phyloP scores from a whole-genome alignment of 2,113 vertebrate genomes.

The Nymphicus hollandicus region DNA sequence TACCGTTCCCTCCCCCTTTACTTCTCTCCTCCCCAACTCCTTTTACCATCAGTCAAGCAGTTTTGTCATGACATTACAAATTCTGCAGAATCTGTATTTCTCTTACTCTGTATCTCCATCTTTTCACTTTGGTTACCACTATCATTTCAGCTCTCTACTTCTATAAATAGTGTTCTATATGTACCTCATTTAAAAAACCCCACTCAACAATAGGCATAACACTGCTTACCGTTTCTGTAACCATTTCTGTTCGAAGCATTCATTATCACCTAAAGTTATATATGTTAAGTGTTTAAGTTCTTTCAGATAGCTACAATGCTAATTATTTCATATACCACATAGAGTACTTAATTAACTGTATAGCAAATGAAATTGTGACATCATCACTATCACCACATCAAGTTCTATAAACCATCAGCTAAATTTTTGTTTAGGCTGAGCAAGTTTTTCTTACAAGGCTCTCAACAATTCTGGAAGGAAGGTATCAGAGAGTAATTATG shows the following conservation, averaged over 20 bases:
- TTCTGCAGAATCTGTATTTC: not conserved
- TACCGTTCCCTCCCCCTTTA: not conserved
- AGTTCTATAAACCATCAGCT: not conserved
- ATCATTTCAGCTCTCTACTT: not conserved
- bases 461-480: not conserved
- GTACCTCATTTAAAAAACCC: not conserved
- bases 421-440: not conserved
- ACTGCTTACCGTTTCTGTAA: not conserved
- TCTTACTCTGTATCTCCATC: not conserved
- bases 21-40: not conserved
- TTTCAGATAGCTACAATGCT: not conserved
- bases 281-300: not conserved
- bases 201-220: not conserved
- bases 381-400: not conserved
- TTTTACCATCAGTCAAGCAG: not conserved
- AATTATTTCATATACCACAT: not conserved
- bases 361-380: not conserved
- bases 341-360: not conserved
- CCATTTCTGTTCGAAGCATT: not conserved
- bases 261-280: too few species aligned
- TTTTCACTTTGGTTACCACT: not conserved
- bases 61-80: not conserved
- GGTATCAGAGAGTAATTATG: not conserved
- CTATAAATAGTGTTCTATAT: not conserved
- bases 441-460: not conserved